Conservation (phyloP, 2,113 vertebrate genomes). For the Rhinichthys klamathensis region DNA sequence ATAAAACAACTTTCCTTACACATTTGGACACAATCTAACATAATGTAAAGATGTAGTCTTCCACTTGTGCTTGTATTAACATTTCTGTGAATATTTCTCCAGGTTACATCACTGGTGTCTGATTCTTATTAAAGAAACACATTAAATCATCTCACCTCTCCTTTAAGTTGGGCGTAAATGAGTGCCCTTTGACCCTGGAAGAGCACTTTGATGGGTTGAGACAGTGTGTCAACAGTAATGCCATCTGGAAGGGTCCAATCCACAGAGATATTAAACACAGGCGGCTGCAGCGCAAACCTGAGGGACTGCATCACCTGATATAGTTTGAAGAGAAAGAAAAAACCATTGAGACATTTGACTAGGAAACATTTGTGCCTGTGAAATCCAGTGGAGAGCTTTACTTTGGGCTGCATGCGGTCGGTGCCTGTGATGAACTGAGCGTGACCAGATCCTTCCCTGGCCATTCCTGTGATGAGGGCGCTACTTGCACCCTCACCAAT, state of each 20-base stretch:
- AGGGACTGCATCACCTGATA: slow-evolving; percentile 57
- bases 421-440: slow-evolving; percentile 81
- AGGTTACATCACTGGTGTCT: too few relatives aligned
- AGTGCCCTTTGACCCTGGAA: slow-evolving; percentile 53
- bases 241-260: slow-evolving; percentile 48
- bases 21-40: too few relatives aligned
- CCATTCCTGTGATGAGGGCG: slow-evolving; percentile 80
- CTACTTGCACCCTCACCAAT: slow-evolving; percentile 84
- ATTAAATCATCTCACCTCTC: slow-evolving; percentile 36
- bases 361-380: background rate
- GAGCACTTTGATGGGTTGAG: slow-evolving; percentile 45
- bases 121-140: too few relatives aligned
- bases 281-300: slow-evolving; percentile 47
- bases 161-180: slow-evolving; percentile 52
- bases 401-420: slow-evolving; percentile 83
- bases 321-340: background rate
- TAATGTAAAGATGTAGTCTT: too few relatives aligned
- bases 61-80: too few relatives aligned
- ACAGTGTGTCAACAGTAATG: slow-evolving; percentile 46
- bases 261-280: slow-evolving; percentile 48
- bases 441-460: slow-evolving; percentile 74
- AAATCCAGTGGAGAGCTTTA: slow-evolving; percentile 57
- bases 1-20: too few relatives aligned
- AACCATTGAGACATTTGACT: slow-evolving; percentile 4
- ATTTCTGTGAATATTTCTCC: too few relatives aligned